Evolutionary conservation across 2,797 vertebrate genomes (phyloP).

Genomic region (Lerista edwardsae): DNA sequence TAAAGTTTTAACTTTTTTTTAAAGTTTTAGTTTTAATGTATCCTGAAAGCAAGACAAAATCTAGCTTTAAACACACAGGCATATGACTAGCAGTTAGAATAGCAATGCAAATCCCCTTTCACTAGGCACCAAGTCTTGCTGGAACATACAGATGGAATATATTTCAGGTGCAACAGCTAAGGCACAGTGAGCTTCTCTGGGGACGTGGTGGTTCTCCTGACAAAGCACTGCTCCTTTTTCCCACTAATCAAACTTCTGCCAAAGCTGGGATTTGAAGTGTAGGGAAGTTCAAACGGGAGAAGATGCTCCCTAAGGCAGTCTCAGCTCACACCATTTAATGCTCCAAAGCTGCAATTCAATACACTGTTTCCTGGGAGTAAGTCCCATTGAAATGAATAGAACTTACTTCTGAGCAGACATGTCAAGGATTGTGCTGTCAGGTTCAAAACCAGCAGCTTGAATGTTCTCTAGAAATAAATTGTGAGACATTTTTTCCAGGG

Average conservation of each 20-base stretch:
- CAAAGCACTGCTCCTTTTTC: not conserved
- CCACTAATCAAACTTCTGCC: not conserved
- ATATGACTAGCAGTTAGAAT: not conserved
- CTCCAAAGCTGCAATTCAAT: not conserved
- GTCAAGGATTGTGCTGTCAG: not conserved
- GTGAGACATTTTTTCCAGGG: too few relatives aligned
- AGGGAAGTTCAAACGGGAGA: not conserved
- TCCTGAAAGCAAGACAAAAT: too few relatives aligned
- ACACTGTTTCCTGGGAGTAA: too few relatives aligned
- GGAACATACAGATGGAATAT: not conserved
- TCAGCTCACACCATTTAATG: not conserved
- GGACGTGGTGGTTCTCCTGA: too few relatives aligned
- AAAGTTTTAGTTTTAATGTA: too few relatives aligned
- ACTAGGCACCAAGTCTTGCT: not conserved
- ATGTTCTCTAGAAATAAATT: not conserved
- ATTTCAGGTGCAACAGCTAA: not conserved
- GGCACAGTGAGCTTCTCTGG: not conserved
- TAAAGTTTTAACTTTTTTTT: too few relatives aligned
- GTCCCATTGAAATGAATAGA: too few relatives aligned
- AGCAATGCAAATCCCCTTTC: not conserved
- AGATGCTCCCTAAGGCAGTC: not conserved
- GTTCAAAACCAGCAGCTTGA: not conserved
- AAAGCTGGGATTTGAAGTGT: not conserved
- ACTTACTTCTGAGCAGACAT: too few relatives aligned
- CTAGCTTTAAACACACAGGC: too few relatives aligned